Evolutionary conservation across 2,888 invertebrate genomes (phyloP), one percentile per base, ranked within the genome.

Genomic region (Drosophila emarginata): DNA sequence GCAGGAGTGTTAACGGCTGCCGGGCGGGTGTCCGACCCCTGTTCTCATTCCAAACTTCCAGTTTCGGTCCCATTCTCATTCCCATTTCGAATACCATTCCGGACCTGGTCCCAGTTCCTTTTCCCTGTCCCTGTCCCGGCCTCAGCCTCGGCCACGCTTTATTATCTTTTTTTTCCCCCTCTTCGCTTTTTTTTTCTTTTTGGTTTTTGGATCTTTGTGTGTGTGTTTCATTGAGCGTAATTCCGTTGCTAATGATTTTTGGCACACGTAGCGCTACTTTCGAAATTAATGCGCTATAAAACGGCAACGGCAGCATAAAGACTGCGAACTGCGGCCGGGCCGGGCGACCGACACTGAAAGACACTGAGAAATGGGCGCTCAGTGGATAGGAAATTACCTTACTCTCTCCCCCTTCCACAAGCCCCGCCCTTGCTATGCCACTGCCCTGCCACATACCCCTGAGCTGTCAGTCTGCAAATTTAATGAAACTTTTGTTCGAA

Each of bases 181-280:
- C 14, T 45, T 18, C 4, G 45, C 63, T 62, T 50, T 61, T 58
- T 61, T 67, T 64, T 69, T 67, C 64, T 52, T 40, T 53, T 23
- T 59, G 60, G 21, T 40, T 63, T 58, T 40, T 56, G 59, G 36
- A 70, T 80, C 67, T 76, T 80, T 66, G 82, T 66, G 80, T 80
- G 84, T 85, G 85, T 85, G 81, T 88, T 90, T 89, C 89, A 90
- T 90, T 89, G 90, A 88, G 86, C 86, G 80, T 89, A 89, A 89
- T 89, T 89, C 84, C 85, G 88, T 86, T 90, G 90, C 90, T 89
- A 89, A 89, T 89, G 90, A 89, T 89, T 90, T 89, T 90, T 89
- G 90, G 89, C 90, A 89, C 90, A 90, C 88, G 89, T 85, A 85
- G 87, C 83, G 88, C 77, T 84, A 87, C 84, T 84, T 82, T 84